A percentile compares a stretch with the other conserved stretches of the same genome.
Conservation (phyloP, 2,888 invertebrate species). For the Acleris emargana region DNA sequence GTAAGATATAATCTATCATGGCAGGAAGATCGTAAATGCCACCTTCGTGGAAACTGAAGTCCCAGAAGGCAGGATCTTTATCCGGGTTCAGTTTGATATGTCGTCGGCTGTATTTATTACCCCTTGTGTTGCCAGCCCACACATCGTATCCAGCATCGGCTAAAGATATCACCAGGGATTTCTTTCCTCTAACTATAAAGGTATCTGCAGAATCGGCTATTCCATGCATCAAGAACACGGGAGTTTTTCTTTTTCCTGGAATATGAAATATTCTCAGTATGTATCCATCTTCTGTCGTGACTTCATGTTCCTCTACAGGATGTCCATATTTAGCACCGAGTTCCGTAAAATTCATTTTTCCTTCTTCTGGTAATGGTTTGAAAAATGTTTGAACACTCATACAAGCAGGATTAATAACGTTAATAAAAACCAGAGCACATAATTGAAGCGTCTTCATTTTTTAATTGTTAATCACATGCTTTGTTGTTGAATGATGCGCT, state of each 20-base stretch:
- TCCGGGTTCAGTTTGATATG: constrained; percentile 33
- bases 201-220: constrained; percentile 47
- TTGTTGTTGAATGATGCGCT: no score
- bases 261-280: constrained; percentile 48
- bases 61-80: constrained; percentile 31
- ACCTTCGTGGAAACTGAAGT: constrained; percentile 38
- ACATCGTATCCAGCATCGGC: constrained; percentile 48
- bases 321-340: constrained; percentile 44
- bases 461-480: background rate
- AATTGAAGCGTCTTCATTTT: constrained; percentile 13
- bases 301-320: constrained; percentile 41
- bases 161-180: constrained; percentile 46
- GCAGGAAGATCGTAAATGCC: constrained; percentile 37
- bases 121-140: constrained; percentile 33
- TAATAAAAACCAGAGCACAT: background rate
- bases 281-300: constrained; percentile 54
- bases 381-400: background rate
- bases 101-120: constrained; percentile 23
- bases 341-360: constrained; percentile 40
- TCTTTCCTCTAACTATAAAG: constrained; percentile 49
- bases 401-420: background rate
- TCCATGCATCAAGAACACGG: constrained; percentile 50
- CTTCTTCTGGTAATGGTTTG: constrained; percentile 28
- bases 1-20: constrained; percentile 34
- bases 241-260: constrained; percentile 41